Percentiles rank a stretch among this genome's conserved stretches.
Conservation (phyloP, 2,888 invertebrate genomes). For the Erebia palarica region DNA sequence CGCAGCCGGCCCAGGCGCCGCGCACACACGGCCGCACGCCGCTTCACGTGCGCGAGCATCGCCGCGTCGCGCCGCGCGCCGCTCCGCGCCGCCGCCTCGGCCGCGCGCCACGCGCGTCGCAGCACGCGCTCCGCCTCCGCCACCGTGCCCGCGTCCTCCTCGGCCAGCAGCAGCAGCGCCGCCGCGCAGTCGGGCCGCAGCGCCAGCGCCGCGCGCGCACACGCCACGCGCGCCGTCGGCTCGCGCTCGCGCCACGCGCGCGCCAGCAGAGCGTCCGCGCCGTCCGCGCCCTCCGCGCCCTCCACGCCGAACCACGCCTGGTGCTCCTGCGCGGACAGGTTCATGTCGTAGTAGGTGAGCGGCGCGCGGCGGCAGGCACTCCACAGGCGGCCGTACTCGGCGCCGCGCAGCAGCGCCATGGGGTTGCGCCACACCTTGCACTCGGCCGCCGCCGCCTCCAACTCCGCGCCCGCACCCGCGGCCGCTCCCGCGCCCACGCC, state of each 20-base stretch:
- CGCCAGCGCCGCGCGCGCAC: constrained; percentile 78
- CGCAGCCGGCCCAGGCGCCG: constrained; percentile 95
- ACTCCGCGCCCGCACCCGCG: constrained; percentile 91
- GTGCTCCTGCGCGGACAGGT: constrained; percentile 98
- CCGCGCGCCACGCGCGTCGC: constrained; percentile 95
- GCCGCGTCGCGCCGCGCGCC: constrained; percentile 95
- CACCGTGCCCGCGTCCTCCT: constrained; percentile 97
- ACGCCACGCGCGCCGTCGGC: constrained; percentile 89
- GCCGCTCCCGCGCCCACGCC: constrained; percentile 92
- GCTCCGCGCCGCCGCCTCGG: constrained; percentile 94
- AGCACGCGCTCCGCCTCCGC: constrained; percentile 82
- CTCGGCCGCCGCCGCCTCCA: constrained; percentile 92
- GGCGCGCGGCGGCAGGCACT: constrained; percentile 96
- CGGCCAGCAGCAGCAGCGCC: constrained; percentile 96
- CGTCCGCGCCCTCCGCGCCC: constrained; percentile 46
- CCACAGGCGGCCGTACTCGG: constrained; percentile 97
- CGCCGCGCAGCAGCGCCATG: constrained; percentile 95
- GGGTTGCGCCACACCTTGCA: constrained; percentile 98
- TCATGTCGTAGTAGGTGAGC: constrained; percentile 99
- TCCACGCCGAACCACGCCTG: constrained; percentile 61
- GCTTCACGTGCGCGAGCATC: constrained; percentile 97
- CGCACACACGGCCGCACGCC: constrained; percentile 98
- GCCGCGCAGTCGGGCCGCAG: constrained; percentile 96
- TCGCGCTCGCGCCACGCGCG: constrained; percentile 98
- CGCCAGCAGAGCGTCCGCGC: constrained; percentile 86